These are phyloP conservation scores for Thalpophila matura DNA, from an alignment of 2,888 invertebrate genomes.

Conservation along the genomic window DNA sequence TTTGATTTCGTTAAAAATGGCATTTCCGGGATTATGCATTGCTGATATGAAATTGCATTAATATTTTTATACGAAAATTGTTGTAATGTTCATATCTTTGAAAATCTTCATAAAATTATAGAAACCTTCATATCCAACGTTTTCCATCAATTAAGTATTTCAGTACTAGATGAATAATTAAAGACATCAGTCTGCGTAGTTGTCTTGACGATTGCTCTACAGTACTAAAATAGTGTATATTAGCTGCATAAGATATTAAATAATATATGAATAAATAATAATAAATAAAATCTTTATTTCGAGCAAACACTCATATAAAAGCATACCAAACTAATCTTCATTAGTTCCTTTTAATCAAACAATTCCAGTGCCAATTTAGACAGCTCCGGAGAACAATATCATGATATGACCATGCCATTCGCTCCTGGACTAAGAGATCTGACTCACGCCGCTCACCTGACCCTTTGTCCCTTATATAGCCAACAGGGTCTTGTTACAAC, in stretches of 20 bases:
- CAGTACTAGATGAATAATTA: background rate
- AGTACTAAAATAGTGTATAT: too few species aligned
- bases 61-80: too few species aligned
- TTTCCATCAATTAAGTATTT: background rate
- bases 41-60: background rate
- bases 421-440: slow-evolving; percentile 47
- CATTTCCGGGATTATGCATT: background rate
- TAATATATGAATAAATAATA: too few species aligned
- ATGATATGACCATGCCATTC: slow-evolving; percentile 40
- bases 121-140: background rate
- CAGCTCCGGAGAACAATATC: slow-evolving; percentile 31
- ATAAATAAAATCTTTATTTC: too few species aligned
- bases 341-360: background rate
- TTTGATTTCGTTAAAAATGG: background rate
- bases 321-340: background rate
- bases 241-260: too few species aligned
- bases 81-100: background rate
- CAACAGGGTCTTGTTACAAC: slow-evolving; percentile 43
- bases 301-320: too few species aligned
- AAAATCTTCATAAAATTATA: background rate
- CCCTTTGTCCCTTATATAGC: slow-evolving; percentile 60
- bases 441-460: slow-evolving; percentile 55
- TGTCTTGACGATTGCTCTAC: background rate
- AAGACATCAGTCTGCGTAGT: background rate
- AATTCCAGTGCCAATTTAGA: background rate